Percentiles rank a stretch among this genome's conserved stretches.
Conservation (phyloP, 2,797 vertebrate species). For the Phrynocephalus guinanensis region DNA sequence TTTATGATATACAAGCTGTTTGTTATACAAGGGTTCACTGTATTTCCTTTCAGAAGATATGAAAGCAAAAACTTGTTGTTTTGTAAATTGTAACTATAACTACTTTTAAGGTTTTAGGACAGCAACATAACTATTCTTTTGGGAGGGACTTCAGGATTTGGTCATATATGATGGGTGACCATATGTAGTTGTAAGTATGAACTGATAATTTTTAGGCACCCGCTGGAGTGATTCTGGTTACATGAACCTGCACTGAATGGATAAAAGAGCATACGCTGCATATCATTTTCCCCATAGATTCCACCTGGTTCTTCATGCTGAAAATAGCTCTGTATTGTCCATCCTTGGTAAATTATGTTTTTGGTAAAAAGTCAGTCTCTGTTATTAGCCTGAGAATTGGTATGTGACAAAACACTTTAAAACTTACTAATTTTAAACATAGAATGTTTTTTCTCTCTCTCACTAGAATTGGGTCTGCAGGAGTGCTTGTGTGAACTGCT, state of each 20-base stretch:
- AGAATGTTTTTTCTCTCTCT: background rate
- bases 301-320: background rate
- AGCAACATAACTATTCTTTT: background rate
- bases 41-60: too few species aligned
- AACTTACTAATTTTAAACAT: constrained; percentile 30
- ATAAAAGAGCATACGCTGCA: background rate
- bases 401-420: background rate
- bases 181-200: background rate
- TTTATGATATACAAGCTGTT: too few species aligned
- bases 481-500: background rate
- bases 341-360: background rate
- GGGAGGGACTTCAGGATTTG: background rate
- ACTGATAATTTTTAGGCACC: background rate
- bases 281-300: background rate
- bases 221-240: background rate
- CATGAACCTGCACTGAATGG: background rate
- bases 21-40: too few species aligned
- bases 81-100: too few species aligned
- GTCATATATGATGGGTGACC: background rate
- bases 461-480: constrained; percentile 34
- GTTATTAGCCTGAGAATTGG: constrained; percentile 8
- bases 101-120: too few species aligned
- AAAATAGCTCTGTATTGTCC: background rate
- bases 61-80: too few species aligned
- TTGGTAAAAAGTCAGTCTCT: background rate